A percentile compares a stretch with the other conserved stretches of the same genome.
Conservation (phyloP, 2,888 invertebrate genomes). For the Trissonchulus sp. region DNA sequence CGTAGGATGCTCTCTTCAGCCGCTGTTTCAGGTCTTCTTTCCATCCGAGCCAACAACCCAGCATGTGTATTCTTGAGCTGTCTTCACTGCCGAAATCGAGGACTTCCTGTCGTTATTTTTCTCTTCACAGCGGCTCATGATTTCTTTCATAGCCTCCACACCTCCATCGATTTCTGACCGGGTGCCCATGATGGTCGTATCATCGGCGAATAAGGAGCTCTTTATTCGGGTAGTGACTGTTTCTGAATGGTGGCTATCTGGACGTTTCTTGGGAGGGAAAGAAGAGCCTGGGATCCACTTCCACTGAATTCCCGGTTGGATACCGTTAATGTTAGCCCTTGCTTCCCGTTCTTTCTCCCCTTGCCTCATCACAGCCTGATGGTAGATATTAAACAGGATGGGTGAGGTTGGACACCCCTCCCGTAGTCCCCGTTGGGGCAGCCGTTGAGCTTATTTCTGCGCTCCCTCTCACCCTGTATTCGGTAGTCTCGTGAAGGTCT, state of each 20-base stretch:
- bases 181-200: conserved; percentile 15
- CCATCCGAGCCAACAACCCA: conserved; percentile 17
- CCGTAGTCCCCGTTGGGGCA: conserved; percentile 14
- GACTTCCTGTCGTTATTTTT: conserved; percentile 15
- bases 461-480: conserved; percentile 11
- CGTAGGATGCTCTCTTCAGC: conserved; percentile 12
- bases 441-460: conserved; percentile 9
- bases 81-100: conserved; percentile 1
- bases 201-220: conserved; percentile 12
- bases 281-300: conserved; percentile 15
- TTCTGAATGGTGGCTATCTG: conserved; percentile 20
- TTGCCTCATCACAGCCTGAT: conserved; percentile 15
- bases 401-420: conserved; percentile 17
- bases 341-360: background rate
- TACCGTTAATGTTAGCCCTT: background rate
- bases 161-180: conserved; percentile 20
- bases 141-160: background rate
- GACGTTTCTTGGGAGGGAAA: conserved; percentile 11
- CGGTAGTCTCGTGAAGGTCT: conserved; percentile 18
- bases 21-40: conserved; percentile 18
- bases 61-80: conserved; percentile 10
- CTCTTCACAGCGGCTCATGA: conserved; percentile 4
- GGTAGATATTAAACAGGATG: conserved; percentile 18
- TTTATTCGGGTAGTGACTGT: background rate
- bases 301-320: conserved; percentile 2